phyloP scores from a whole-genome alignment of 1,140 invertebrate species.

The Holcopasites calliopsidis region DNA sequence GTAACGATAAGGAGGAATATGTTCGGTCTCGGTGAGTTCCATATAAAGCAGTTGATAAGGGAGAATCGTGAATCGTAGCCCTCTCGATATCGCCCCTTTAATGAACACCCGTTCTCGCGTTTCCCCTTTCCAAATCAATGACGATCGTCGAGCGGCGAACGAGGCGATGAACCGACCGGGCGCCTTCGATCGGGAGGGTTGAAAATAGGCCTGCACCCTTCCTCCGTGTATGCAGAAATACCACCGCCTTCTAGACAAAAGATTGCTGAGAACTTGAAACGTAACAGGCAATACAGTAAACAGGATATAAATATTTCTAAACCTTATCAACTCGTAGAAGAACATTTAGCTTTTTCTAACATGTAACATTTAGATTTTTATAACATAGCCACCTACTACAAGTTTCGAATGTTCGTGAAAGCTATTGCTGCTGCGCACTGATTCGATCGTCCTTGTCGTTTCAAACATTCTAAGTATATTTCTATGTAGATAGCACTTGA shows the following conservation, averaged over 20 bases:
- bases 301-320: too few species aligned
- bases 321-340: neutral
- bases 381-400: too few species aligned
- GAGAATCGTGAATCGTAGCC: conserved; percentile 25
- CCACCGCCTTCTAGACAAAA: neutral
- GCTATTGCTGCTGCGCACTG: too few species aligned
- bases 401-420: too few species aligned
- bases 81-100: conserved; percentile 39
- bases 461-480: too few species aligned
- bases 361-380: too few species aligned
- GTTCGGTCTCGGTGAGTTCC: conserved; percentile 4
- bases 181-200: conserved; percentile 17
- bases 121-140: conserved; percentile 32
- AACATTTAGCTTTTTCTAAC: too few species aligned
- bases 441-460: too few species aligned
- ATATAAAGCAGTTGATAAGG: conserved; percentile 29
- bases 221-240: too few species aligned
- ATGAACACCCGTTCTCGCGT: conserved; percentile 7
- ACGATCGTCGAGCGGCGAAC: conserved; percentile 9
- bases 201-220: conserved; percentile 3
- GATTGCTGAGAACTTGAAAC: neutral
- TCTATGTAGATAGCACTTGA: neutral
- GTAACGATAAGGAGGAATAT: too few species aligned
- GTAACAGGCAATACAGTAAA: too few species aligned
- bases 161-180: conserved; percentile 30